Conservation (phyloP, 2,888 invertebrate species). For the Tridacna gigas region DNA sequence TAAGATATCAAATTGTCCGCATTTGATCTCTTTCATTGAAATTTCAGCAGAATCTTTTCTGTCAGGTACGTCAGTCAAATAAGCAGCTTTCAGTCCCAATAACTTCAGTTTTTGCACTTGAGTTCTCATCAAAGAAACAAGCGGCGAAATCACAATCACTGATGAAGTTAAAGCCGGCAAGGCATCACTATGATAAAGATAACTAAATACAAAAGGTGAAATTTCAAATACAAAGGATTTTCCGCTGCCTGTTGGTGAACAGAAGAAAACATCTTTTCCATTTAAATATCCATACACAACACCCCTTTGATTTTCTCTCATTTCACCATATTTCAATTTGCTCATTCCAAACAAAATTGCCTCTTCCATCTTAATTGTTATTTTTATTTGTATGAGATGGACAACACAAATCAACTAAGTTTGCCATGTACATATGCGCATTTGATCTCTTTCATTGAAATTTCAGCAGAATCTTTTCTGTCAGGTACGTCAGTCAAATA, state of each 20-base stretch:
- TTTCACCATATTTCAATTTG: not conserved
- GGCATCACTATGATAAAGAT: not conserved
- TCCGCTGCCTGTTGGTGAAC: slow-evolving; percentile 35
- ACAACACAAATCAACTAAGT: too few relatives aligned
- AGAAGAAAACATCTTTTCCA: slow-evolving; percentile 13
- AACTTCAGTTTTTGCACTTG: not conserved
- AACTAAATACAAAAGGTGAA: not conserved
- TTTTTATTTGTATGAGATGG: too few relatives aligned
- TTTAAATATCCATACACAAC: not conserved
- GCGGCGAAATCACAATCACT: not conserved
- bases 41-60: not conserved
- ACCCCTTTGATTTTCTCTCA: not conserved
- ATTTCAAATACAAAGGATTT: slow-evolving; percentile 16
- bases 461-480: too few relatives aligned
- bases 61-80: not conserved
- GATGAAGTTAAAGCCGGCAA: not conserved
- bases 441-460: too few relatives aligned
- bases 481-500: too few relatives aligned
- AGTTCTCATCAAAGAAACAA: not conserved
- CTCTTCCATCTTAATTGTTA: not conserved
- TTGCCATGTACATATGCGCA: too few relatives aligned
- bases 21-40: not conserved
- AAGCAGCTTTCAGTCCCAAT: not conserved
- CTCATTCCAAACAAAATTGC: not conserved
- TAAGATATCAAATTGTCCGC: not conserved